Base-by-base conservation (phyloP, 2,113 vertebrate genomes). In the Physeter macrocephalus region DNA sequence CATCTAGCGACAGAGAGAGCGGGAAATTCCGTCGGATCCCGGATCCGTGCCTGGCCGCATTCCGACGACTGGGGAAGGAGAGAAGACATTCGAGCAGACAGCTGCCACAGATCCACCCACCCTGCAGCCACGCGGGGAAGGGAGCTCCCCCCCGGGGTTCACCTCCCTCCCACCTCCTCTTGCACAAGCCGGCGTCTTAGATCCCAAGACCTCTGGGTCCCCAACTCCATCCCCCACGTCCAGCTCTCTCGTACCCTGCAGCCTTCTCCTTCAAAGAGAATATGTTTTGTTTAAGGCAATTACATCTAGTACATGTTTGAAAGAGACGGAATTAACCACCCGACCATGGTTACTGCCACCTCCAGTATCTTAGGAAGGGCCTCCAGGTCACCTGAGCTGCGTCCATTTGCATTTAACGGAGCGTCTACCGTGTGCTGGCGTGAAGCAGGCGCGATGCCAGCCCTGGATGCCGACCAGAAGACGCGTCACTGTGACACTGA, bases 111-210 rank as follows among this genome's bases (percentile, higher is more conserved):
- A 5, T 18, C 46, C 23, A 20, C 57, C 49, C 36, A 41, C 23
- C 14, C 4, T 13, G 18, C 17, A 39, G 80, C n/a, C 41, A 0
- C 1, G 2, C 18, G n/a, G 43, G 46, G 36, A 41, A 43, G 39
- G 59, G 36, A 23, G 27, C 14, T 2, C 25, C 36, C 52, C 1
- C 1, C 1, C 17, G 0, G 18, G 67, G 31, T 3, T 66, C 75
- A 52, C 52, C 43, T 13, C 89, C n/a, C 61, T 34, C 64, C 8
- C 6, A 11, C 13, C 18, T 18, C 36, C 39, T 49, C 25, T 20
- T 54, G 64, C 6, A 43, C 6, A 36, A 31, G 43, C 20, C 0
- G 0, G 2, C 6, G 8, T 21, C 1, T 36, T 59, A 6, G 11
- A 15, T 57, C n/a, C 61, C 82, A 72, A 62, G 71, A 61, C 15